Percentiles rank a stretch among this genome's conserved stretches.
Conservation (phyloP, 2,797 vertebrate species). For the Sebastolobus alascanus region DNA sequence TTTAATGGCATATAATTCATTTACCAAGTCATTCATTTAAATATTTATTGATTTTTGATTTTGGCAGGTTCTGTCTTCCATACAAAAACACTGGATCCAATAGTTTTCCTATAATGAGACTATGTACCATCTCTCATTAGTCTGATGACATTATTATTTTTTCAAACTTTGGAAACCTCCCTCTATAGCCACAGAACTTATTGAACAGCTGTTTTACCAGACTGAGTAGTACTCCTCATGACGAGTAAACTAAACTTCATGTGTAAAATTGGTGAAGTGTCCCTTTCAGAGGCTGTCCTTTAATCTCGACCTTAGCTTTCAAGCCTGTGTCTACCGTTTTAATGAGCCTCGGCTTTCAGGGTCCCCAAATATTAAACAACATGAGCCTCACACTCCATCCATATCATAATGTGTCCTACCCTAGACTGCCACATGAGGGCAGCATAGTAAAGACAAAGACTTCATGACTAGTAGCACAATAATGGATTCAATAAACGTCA, state of each 20-base stretch:
- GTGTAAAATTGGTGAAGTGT: background rate
- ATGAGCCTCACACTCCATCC: background rate
- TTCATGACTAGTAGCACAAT: background rate
- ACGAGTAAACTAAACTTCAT: background rate
- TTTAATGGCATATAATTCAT: no score
- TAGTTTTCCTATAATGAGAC: background rate
- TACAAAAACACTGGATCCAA: background rate
- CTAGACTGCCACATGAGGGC: slow-evolving; percentile 3
- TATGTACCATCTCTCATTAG: background rate
- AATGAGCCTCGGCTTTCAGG: background rate
- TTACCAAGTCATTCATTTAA: no score
- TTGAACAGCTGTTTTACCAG: no score
- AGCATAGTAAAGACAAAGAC: background rate
- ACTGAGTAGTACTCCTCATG: background rate
- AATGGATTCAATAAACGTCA: background rate
- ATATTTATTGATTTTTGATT: no score
- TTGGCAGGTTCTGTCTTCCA: fast-evolving
- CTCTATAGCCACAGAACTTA: background rate
- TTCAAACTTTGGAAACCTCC: background rate
- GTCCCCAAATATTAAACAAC: background rate
- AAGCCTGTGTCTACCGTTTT: background rate
- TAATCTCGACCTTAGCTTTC: background rate
- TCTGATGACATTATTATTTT: background rate
- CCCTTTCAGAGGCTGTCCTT: background rate
- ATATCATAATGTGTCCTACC: background rate